Base-by-base conservation (phyloP, 2,113 vertebrate genomes). In the Nicator chloris region DNA sequence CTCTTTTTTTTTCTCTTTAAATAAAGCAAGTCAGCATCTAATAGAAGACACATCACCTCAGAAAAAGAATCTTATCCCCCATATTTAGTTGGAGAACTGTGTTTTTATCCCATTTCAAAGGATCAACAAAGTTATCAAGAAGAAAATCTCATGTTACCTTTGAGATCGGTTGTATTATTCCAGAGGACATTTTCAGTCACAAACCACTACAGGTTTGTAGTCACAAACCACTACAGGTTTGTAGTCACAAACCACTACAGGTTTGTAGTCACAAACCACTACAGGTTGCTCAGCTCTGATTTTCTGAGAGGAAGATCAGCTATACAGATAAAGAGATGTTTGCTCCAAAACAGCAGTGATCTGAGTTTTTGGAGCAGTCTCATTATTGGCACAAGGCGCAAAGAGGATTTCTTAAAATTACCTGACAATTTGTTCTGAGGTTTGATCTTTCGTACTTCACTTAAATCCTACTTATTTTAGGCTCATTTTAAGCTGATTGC, bases 391-490 rank as follows among this genome's bases (percentile, higher is more conserved):
- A 81, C 40, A 89, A 56, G 69, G 2, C 82, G 50, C 26, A 92
- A 89, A 92, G 87, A 85, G 45, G 63, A 90, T 93, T 94, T 94
- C 86, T 66, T 66, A 44, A 95, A 95, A 93, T 93, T 95, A 90
- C 66, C 82, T 89, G 63, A 42, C 53, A 94, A 54, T 83, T 92
- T 81, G 50, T 95, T 94, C 90, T 82, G 53, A 92, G 51, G 60
- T 30, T 86, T 92, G 54, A 73, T 90, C 79, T 78, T 90, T 71
- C 64, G 76, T 83, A 59, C 20, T 76, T 88, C 69, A 45, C 76
- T 72, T 88, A 88, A 94, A 94, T 84, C 60, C 88, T 78, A 37
- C 82, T 77, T 88, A 68, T 86, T 93, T 93, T 45, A 83, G 61
- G 6, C 28, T 28, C 15, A 31, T 86, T 88, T 93, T 92, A 90